phyloP scores from a whole-genome alignment of 92 coral and sea anemone species.

The Epizoanthus illoricatus region DNA sequence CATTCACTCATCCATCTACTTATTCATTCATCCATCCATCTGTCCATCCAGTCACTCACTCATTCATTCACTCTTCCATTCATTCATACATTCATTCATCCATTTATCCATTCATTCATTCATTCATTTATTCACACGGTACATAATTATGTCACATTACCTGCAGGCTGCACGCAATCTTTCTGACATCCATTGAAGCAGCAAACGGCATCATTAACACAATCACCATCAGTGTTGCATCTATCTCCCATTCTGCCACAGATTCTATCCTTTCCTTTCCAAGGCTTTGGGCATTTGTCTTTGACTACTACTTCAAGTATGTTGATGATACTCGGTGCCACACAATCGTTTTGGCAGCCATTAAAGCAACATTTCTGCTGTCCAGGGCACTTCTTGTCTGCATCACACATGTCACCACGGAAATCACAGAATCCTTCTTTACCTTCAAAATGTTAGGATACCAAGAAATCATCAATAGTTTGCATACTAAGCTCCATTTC shows the following conservation, averaged over 20 bases:
- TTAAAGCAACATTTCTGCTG: conserved; percentile 72
- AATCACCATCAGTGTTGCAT: conserved; percentile 59
- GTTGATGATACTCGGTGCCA: conserved; percentile 34
- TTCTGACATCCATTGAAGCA: conserved; percentile 83
- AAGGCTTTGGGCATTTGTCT: conserved; percentile 70
- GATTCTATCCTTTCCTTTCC: conserved; percentile 67
- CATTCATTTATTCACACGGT: background rate
- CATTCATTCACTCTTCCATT: too few species aligned
- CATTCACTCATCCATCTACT: too few species aligned
- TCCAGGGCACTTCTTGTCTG: conserved; percentile 55
- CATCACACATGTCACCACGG: conserved; percentile 74
- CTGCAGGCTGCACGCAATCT: conserved; percentile 64
- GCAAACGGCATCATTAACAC: conserved; percentile 50
- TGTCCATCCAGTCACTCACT: too few species aligned
- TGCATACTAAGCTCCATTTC: too few species aligned
- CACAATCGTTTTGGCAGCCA: conserved; percentile 80
- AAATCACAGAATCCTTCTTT: conserved; percentile 68
- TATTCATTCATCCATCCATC: too few species aligned
- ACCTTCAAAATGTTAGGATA: conserved; percentile 22
- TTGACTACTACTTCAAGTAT: background rate
- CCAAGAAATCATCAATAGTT: too few species aligned
- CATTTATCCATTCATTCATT: too few species aligned
- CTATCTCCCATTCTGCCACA: conserved; percentile 71
- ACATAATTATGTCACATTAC: background rate
- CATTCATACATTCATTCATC: too few species aligned